Base-by-base conservation (phyloP, 2,888 invertebrate species). In the Eristalinus sepulchralis region DNA sequence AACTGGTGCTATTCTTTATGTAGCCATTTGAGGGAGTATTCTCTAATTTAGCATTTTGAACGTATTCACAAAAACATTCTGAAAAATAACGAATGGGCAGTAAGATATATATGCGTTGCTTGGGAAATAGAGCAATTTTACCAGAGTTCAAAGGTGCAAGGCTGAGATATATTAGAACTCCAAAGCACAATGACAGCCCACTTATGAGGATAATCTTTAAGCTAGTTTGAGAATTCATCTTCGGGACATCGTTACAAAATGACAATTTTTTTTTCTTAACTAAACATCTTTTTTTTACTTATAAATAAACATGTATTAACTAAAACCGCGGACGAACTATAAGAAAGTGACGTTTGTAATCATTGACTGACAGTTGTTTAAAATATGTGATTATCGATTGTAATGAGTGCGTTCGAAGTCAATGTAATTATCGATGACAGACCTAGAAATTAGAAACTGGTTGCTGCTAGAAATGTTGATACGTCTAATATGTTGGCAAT, bases 61-160 rank as follows among this genome's bases (percentile, higher is more conserved):
- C 11, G 22, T 59, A 36, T 34, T 73, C 39, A 34, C 86, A 79
- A 57, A 75, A 60, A 10, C 86, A 86, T 0, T 86, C 86, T 86
- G 20, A 47, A 47, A 47, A 1, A 24, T 47, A 17, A 17, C 47
- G 24, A 6, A 11, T 2, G 8, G 3, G 2, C 9, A 53, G 17
- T 27, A 2, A 22, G 0, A 4, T 13, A 3, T 4, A 20, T 11
- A 11, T 4, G 5, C 13, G 1, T 17, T 17, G 1, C 20, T 17
- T 17, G 3, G 11, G 6, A 13, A n/a, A 13, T 10, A 9, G 17
- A 11, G n/a, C 31, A 11, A n/a, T 80, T 72, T 85, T 68, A 91
- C 92, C 92, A 80, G 92, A 90, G 33, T 89, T 89, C 20, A 92
- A 89, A 47, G 92, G 91, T 89, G 92, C 89, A n/a, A 92, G 77